Conservation (phyloP, 1,140 invertebrate species). For the Caenorhabditis brenneri region DNA sequence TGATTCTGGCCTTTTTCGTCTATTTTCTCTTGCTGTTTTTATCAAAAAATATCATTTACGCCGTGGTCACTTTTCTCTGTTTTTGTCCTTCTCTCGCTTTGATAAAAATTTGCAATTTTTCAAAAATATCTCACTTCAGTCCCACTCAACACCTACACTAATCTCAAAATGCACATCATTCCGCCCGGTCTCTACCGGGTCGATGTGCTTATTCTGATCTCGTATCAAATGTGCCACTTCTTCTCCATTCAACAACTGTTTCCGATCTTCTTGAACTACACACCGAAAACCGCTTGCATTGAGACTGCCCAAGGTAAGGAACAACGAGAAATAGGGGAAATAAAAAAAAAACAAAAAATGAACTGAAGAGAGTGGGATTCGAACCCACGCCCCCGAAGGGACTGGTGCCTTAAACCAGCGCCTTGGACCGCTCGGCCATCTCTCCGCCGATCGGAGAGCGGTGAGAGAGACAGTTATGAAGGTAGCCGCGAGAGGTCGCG, state of each 20-base stretch:
- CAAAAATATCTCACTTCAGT: background rate
- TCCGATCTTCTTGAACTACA: slow-evolving; percentile 52
- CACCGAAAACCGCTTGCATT: slow-evolving; percentile 43
- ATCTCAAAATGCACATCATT: slow-evolving; percentile 31
- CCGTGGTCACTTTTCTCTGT: background rate
- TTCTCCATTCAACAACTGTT: slow-evolving; percentile 51
- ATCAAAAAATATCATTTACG: background rate
- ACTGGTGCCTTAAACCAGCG: slow-evolving; percentile 19
- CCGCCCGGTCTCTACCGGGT: slow-evolving; percentile 47
- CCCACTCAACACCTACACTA: background rate
- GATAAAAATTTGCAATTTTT: background rate
- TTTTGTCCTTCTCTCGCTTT: background rate
- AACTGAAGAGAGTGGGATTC: slow-evolving; percentile 6
- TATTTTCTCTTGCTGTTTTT: background rate
- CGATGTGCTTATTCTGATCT: slow-evolving; percentile 47
- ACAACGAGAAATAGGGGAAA: too few relatives aligned
- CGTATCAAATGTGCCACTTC: slow-evolving; percentile 54
- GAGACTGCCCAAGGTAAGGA: background rate
- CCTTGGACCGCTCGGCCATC: slow-evolving; percentile 14
- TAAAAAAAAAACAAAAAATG: background rate
- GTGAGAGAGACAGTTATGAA: background rate
- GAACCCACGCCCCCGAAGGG: background rate
- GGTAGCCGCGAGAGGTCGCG: background rate
- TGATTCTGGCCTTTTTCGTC: background rate
- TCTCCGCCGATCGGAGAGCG: background rate